Evolutionary conservation across 2,113 vertebrate genomes (phyloP), one percentile per base, ranked within the genome.

Genomic region (Daboia siamensis): DNA sequence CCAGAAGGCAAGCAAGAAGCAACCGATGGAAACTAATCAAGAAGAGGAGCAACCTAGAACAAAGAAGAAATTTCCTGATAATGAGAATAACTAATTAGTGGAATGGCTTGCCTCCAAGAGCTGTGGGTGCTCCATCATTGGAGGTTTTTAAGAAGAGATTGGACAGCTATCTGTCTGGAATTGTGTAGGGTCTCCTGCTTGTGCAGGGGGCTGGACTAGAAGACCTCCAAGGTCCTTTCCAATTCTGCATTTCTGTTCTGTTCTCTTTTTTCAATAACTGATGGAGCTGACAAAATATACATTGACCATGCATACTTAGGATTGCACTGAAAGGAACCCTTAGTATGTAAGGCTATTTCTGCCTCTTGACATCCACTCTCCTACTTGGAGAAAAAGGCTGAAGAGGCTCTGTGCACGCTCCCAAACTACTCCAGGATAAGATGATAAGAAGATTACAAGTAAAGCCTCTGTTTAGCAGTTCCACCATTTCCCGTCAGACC

Each of bases 361-460:
- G 92, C 96, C 96, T 96, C 96, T 97, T 95, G 96, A 96, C 94
- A 96, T 97, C 96, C 96, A 97, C 97, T 96, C 95, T 96, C 94
- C 94, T 33, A 90, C 91, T 96, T 87, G 0, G 6, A 97, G 93
- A 54, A 92, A 80, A 86, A 89, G 88, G 93, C 93, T 90, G 93
- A 94, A 93, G 96, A 95, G 93, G 93, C 93, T 94, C 94, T 54
- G 61, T 95, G 51, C 51, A 56, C 10, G 39, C 57, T 69, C 57
- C 97, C 95, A 97, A 97, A 96, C 87, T 96, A 97, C 97, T 97
- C 96, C 95, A 96, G 97, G 95, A 96, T 96, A 96, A 98, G 96
- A 97, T 97, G 97, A 98, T 98, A 98, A 98, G 97, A 97, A 98
- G 98, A 98, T 98, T 98, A 98, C 97, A 97, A 98, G 96, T 95